These are phyloP conservation scores for Anastatus disparis DNA, from an alignment of 1,140 invertebrate species.

Conservation along the genomic window DNA sequence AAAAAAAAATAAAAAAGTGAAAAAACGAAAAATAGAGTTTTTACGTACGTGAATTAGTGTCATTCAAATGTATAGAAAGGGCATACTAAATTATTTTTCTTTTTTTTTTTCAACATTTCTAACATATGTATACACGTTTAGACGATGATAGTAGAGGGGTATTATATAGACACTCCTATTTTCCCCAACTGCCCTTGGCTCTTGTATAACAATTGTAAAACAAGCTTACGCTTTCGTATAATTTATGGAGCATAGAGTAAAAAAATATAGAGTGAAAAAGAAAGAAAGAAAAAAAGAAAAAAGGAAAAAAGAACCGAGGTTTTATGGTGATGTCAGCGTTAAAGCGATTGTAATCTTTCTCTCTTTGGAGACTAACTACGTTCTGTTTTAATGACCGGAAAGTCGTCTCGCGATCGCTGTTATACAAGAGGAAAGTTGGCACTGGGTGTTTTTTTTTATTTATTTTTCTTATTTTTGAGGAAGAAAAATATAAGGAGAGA, in stretches of 20 bases:
- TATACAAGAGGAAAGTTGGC: conserved; percentile 22
- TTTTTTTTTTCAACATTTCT: neutral
- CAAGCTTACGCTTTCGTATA: neutral
- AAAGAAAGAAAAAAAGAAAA: too few relatives aligned
- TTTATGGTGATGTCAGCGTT: neutral
- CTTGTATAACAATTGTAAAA: too few relatives aligned
- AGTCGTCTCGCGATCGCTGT: neutral
- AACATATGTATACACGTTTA: too few relatives aligned
- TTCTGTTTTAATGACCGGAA: conserved; percentile 27
- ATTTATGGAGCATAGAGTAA: too few relatives aligned
- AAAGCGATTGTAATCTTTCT: conserved; percentile 7
- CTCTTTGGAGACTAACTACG: neutral
- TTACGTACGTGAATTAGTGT: conserved; percentile 40
- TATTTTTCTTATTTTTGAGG: too few relatives aligned
- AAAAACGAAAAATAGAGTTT: conserved; percentile 34
- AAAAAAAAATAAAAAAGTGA: too few relatives aligned
- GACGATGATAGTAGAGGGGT: too few relatives aligned
- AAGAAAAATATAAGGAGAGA: neutral
- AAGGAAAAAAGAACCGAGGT: neutral
- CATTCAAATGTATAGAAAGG: neutral
- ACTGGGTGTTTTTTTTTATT: too few relatives aligned
- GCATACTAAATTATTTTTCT: neutral
- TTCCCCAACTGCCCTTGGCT: conserved; percentile 22
- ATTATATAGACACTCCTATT: conserved; percentile 18
- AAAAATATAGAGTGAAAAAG: too few relatives aligned